phyloP scores from a whole-genome alignment of 2,888 invertebrate species.

The Gymnoscelis rufifasciata region DNA sequence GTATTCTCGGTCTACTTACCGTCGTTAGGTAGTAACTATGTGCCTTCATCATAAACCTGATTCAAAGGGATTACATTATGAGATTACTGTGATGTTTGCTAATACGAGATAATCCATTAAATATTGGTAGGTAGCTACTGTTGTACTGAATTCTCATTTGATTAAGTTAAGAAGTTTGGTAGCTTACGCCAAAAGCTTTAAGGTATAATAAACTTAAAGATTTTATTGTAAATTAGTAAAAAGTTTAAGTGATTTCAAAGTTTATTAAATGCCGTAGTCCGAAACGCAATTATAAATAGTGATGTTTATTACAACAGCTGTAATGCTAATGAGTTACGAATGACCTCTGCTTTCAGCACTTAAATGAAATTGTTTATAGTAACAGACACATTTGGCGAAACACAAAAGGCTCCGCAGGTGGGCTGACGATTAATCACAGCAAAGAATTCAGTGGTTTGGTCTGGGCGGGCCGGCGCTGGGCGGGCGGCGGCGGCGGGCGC shows the following conservation, averaged over 20 bases:
- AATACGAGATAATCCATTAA: slow-evolving; percentile 10
- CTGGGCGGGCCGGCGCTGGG: slow-evolving; percentile 37
- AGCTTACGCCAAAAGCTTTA: too few species aligned
- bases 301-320: neutral
- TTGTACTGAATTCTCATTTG: slow-evolving; percentile 1
- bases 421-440: slow-evolving; percentile 72
- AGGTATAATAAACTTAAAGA: too few species aligned
- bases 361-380: slow-evolving; percentile 49
- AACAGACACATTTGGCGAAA: slow-evolving; percentile 51
- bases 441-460: slow-evolving; percentile 39
- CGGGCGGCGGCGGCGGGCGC: slow-evolving; percentile 50
- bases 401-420: slow-evolving; percentile 76
- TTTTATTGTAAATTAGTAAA: too few species aligned
- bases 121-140: neutral
- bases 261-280: neutral
- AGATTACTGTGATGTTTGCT: slow-evolving; percentile 17
- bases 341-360: slow-evolving; percentile 14
- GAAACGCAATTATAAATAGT: neutral
- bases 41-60: slow-evolving; percentile 16
- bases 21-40: neutral
- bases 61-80: slow-evolving; percentile 23
- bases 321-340: slow-evolving; percentile 5
- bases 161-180: neutral
- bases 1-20: slow-evolving; percentile 2
- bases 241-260: neutral